Conservation (phyloP, 2,113 vertebrate genomes). For the Brevimyrus niger region DNA sequence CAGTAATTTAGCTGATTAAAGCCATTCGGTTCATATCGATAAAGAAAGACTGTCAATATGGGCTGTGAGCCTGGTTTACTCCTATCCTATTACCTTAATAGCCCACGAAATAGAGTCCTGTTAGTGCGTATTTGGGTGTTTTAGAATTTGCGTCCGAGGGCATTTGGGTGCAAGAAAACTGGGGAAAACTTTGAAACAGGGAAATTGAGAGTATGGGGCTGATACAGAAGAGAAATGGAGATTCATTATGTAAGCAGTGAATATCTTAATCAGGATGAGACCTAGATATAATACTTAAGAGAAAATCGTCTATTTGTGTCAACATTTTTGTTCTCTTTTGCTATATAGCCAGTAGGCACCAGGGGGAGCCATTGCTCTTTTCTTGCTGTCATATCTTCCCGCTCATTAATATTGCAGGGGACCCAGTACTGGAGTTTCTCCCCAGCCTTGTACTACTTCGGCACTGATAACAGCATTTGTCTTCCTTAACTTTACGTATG, state of each 20-base stretch:
- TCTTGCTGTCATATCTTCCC: neutral
- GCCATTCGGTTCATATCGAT: conserved; percentile 34
- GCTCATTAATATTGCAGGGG: neutral
- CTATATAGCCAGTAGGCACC: neutral
- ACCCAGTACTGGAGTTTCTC: neutral
- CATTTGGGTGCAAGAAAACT: neutral
- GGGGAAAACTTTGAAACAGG: neutral
- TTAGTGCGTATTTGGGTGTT: neutral
- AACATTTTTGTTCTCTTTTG: neutral
- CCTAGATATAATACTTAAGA: neutral
- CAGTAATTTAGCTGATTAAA: conserved; percentile 17
- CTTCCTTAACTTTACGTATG: neutral
- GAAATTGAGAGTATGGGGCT: neutral
- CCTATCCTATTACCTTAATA: conserved; percentile 26
- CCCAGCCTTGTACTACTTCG: too few relatives aligned
- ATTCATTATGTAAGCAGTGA: neutral
- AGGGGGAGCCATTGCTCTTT: neutral
- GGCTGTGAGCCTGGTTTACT: conserved; percentile 20
- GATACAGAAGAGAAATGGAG: neutral
- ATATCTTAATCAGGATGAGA: neutral
- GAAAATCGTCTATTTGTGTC: neutral
- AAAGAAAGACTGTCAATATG: conserved; percentile 24
- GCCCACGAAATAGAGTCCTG: neutral
- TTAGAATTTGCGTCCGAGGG: neutral
- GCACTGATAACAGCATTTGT: neutral